Percentiles rank a stretch among this genome's conserved stretches.
Evolutionary conservation across 1,140 invertebrate species (phyloP).

Genomic region (Aphelinus certus): DNA sequence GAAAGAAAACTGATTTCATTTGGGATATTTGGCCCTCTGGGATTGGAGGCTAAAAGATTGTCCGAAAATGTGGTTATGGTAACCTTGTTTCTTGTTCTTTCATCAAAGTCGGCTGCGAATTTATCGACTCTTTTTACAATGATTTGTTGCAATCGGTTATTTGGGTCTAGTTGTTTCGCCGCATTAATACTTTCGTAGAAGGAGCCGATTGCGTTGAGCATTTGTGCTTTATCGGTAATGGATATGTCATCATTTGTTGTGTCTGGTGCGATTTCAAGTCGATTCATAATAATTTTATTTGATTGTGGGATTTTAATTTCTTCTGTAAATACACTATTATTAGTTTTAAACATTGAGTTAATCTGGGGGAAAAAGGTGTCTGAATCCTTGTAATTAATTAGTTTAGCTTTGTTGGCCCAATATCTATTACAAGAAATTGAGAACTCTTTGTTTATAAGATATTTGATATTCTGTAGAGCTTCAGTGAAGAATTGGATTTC

Average conservation of each 20-base stretch:
- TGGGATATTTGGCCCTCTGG: not conserved
- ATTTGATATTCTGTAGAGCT: too few species aligned
- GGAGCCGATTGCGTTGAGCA: not conserved
- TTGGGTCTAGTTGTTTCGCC: not conserved
- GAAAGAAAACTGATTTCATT: not conserved
- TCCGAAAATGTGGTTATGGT: not conserved
- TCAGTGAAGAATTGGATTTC: too few species aligned
- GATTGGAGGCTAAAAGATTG: not conserved
- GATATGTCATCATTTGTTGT: not conserved
- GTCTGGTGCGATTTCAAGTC: too few species aligned
- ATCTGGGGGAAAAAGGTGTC: constrained; percentile 5
- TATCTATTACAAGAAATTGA: not conserved
- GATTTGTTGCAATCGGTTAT: not conserved
- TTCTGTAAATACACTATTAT: not conserved
- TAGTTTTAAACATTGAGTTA: not conserved
- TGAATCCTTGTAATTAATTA: not conserved
- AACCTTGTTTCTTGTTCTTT: not conserved
- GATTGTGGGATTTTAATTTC: too few species aligned
- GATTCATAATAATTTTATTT: too few species aligned
- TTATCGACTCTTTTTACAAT: not conserved
- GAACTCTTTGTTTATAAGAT: not conserved
- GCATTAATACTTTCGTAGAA: not conserved
- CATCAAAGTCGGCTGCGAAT: not conserved
- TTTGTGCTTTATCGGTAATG: not conserved
- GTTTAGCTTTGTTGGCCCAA: not conserved